These are phyloP conservation scores for Puffinus mauretanicus DNA, from an alignment of 2,113 vertebrate genomes.

Conservation along the genomic window DNA sequence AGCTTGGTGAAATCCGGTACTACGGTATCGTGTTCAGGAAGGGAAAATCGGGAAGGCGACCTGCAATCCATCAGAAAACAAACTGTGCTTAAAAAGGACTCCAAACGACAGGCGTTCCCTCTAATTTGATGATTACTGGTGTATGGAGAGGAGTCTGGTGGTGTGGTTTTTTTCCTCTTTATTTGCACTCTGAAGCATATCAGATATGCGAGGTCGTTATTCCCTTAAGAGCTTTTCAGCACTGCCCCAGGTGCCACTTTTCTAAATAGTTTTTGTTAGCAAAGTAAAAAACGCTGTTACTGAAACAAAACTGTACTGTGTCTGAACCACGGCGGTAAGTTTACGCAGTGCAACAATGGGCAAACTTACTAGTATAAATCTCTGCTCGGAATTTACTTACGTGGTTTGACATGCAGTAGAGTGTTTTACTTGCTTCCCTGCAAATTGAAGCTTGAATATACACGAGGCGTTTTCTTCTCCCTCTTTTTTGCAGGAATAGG, in stretches of 20 bases:
- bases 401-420: neutral
- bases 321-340: neutral
- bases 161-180: neutral
- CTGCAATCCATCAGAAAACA: neutral
- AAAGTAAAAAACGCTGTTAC: neutral
- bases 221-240: neutral
- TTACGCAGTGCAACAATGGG: neutral
- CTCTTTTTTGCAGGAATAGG: neutral
- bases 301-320: neutral
- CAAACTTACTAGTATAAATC: neutral
- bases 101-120: neutral
- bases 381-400: neutral
- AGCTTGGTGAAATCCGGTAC: neutral
- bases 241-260: neutral
- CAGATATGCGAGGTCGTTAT: rapidly evolving
- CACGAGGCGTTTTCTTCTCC: neutral
- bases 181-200: neutral
- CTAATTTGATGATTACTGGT: neutral
- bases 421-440: neutral
- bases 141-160: neutral
- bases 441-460: neutral
- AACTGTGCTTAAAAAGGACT: neutral
- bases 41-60: neutral
- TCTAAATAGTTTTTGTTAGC: neutral
- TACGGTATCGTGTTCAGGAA: neutral